phyloP scores from a whole-genome alignment of 2,888 invertebrate species.

The Nephrotoma appendiculata region DNA sequence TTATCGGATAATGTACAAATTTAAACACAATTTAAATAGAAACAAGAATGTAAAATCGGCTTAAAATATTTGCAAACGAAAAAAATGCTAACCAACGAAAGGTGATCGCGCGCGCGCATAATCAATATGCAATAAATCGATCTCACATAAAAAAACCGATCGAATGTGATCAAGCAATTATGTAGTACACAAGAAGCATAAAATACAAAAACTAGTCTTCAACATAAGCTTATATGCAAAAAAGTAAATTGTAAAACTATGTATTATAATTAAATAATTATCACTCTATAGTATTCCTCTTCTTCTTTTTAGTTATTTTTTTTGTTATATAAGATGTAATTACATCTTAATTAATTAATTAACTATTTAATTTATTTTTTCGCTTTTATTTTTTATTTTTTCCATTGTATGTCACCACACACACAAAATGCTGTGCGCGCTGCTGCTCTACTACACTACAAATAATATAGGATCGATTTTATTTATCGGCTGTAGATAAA shows the following conservation, averaged over 20 bases:
- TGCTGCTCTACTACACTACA: not conserved
- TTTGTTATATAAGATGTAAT: not conserved
- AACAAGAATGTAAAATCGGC: too few species aligned
- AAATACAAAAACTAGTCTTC: not conserved
- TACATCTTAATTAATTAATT: not conserved
- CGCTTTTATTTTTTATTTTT: not conserved
- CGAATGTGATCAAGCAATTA: not conserved
- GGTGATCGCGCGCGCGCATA: too few species aligned
- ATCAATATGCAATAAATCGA: not conserved
- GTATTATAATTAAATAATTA: not conserved
- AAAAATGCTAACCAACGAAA: too few species aligned
- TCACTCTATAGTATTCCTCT: not conserved
- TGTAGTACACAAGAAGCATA: not conserved
- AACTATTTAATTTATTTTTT: not conserved
- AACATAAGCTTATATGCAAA: not conserved
- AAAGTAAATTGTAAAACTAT: not conserved
- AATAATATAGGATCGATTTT: constrained; percentile 59
- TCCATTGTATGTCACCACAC: constrained; percentile 2
- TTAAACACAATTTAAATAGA: too few species aligned
- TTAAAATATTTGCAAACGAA: too few species aligned
- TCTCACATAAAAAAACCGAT: not conserved
- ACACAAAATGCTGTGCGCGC: not conserved
- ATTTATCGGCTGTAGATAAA: constrained; percentile 80
- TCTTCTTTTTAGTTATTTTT: not conserved
- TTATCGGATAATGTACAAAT: too few species aligned